A percentile compares a stretch with the other conserved stretches of the same genome.
phyloP scores from a whole-genome alignment of 2,113 vertebrate species.

The Eudyptes chrysolophus region DNA sequence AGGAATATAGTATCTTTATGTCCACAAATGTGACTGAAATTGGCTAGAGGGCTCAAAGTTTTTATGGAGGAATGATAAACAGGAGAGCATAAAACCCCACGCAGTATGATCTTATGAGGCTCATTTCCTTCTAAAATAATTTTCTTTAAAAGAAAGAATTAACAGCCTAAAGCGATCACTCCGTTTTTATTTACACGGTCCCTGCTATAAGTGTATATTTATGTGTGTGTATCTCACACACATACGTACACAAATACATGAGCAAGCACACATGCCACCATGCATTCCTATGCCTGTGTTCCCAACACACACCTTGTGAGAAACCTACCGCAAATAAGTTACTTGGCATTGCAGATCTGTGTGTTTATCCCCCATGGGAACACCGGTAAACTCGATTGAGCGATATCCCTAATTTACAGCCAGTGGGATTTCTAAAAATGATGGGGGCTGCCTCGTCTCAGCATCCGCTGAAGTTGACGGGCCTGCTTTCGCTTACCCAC shows the following conservation, averaged over 20 bases:
- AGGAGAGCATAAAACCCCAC: not conserved
- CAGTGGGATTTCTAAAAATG: not conserved
- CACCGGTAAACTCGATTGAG: not conserved
- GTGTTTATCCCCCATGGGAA: not conserved
- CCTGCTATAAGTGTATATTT: not conserved
- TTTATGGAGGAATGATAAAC: conserved; percentile 1
- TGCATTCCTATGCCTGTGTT: not conserved
- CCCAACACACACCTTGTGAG: not conserved
- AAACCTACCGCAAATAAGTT: not conserved
- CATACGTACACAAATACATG: rapidly evolving
- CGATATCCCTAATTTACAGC: not conserved
- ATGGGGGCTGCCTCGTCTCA: not conserved
- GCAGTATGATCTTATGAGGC: not conserved
- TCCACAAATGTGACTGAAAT: not conserved
- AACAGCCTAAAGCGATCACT: not conserved
- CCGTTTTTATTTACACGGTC: not conserved
- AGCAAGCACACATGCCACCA: not conserved
- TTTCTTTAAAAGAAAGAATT: conserved; percentile 11
- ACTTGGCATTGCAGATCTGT: too few relatives aligned
- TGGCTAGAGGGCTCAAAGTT: not conserved
- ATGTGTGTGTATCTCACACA: not conserved
- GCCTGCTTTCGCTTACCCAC: not conserved
- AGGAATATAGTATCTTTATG: not conserved
- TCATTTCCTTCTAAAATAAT: conserved; percentile 19
- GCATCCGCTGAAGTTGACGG: too few relatives aligned